phyloP scores from a whole-genome alignment of 2,797 vertebrate species.

The Heterohyrax brucei region DNA sequence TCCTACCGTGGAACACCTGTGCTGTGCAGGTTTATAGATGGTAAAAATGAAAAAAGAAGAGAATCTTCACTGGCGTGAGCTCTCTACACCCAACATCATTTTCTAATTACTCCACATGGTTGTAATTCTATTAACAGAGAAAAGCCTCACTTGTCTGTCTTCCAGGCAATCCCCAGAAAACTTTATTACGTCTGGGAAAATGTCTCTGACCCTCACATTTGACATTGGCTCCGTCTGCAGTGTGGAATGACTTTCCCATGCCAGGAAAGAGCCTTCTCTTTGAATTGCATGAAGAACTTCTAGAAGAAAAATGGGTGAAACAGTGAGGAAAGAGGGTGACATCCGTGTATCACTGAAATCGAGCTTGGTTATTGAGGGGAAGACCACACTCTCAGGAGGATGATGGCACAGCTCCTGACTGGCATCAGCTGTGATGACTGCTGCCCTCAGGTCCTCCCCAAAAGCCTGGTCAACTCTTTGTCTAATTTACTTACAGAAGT shows the following conservation, averaged over 20 bases:
- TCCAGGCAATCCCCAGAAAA: background rate
- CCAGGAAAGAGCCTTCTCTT: background rate
- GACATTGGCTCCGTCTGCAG: rapidly evolving
- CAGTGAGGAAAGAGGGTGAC: rapidly evolving
- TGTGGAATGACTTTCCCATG: no score
- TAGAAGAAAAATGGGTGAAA: background rate
- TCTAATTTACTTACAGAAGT: background rate
- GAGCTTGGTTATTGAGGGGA: background rate
- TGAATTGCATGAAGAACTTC: no score
- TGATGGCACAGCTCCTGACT: rapidly evolving
- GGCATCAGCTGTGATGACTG: rapidly evolving
- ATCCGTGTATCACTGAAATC: background rate
- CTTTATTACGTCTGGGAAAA: background rate
- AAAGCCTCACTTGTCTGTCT: background rate
- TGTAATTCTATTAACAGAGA: background rate
- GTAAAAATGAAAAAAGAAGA: no score
- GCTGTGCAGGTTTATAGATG: background rate
- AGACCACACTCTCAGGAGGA: background rate
- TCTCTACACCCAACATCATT: rapidly evolving
- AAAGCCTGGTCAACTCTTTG: rapidly evolving
- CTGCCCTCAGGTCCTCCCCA: rapidly evolving
- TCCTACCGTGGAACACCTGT: background rate
- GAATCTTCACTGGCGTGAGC: rapidly evolving
- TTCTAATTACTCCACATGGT: background rate
- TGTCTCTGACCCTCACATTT: background rate